Percentiles rank a stretch among this genome's conserved stretches.
Conservation (phyloP, 2,113 vertebrate species). For the Carassius gibelio region DNA sequence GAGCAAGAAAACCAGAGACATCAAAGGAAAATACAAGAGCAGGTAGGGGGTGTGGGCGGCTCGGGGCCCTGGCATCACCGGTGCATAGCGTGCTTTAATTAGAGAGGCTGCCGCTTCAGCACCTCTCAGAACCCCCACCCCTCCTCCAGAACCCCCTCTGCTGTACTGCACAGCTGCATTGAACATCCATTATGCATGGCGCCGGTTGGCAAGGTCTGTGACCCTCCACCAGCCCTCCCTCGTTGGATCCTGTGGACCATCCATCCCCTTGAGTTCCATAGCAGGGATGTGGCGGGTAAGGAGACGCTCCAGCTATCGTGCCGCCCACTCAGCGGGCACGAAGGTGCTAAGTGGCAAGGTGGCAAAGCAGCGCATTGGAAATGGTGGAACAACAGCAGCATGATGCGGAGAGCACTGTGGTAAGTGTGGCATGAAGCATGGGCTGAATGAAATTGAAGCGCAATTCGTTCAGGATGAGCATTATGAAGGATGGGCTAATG, state of each 20-base stretch:
- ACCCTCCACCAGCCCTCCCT: constrained; percentile 46
- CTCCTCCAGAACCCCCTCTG: neutral
- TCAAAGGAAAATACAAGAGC: constrained; percentile 34
- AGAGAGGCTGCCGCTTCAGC: constrained; percentile 70
- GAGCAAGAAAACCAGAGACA: neutral
- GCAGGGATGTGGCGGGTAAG: neutral
- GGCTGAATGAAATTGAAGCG: neutral
- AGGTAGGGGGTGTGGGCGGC: constrained; percentile 59
- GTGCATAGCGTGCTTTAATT: constrained; percentile 73
- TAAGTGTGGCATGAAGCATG: neutral
- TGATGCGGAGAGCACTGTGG: neutral
- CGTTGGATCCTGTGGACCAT: neutral
- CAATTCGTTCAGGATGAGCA: constrained; percentile 12
- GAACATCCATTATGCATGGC: constrained; percentile 71
- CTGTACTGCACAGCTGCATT: constrained; percentile 62
- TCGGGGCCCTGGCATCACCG: constrained; percentile 63
- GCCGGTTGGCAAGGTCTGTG: constrained; percentile 56
- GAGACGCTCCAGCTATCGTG: neutral
- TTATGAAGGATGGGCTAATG: constrained; percentile 35
- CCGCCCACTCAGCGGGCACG: constrained; percentile 59
- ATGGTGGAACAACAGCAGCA: neutral
- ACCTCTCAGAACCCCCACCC: constrained; percentile 58
- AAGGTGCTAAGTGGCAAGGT: constrained; percentile 70
- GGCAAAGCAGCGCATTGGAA: neutral
- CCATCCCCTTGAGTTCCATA: neutral